Percentiles rank a stretch among this genome's conserved stretches.
Conservation (phyloP, 2,797 vertebrate species). For the Rousettus madagascariensis region DNA sequence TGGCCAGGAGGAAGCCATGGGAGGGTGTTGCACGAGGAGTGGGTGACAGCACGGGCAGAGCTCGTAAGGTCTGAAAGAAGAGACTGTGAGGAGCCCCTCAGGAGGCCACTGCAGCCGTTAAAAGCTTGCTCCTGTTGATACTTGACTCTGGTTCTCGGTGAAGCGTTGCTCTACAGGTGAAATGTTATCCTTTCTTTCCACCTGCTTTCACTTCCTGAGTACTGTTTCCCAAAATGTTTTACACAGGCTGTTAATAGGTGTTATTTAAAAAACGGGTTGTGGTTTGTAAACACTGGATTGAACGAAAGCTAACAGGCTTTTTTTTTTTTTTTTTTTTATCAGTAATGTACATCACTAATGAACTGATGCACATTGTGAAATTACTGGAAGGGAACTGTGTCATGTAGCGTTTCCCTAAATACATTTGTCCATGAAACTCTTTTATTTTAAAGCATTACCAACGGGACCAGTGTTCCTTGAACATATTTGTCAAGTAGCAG, state of each 20-base stretch:
- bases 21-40: not conserved
- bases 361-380: not conserved
- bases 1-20: not conserved
- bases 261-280: constrained; percentile 34
- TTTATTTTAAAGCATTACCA: not conserved
- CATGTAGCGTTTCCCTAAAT: not conserved
- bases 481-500: not conserved
- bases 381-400: not conserved
- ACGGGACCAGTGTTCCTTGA: not conserved
- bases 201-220: not conserved
- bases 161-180: not conserved
- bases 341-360: not conserved
- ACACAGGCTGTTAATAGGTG: not conserved
- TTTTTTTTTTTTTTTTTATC: not conserved
- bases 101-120: not conserved
- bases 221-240: not conserved
- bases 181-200: not conserved
- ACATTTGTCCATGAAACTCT: not conserved
- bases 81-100: not conserved
- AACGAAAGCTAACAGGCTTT: not conserved
- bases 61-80: not conserved
- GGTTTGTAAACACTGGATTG: not conserved
- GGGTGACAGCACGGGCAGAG: not conserved
- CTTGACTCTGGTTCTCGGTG: not conserved
- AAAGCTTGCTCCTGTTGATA: not conserved